Percentiles rank a stretch among this genome's conserved stretches.
Evolutionary conservation across 2,888 invertebrate species (phyloP).

Genomic region (Campaea margaritaria): DNA sequence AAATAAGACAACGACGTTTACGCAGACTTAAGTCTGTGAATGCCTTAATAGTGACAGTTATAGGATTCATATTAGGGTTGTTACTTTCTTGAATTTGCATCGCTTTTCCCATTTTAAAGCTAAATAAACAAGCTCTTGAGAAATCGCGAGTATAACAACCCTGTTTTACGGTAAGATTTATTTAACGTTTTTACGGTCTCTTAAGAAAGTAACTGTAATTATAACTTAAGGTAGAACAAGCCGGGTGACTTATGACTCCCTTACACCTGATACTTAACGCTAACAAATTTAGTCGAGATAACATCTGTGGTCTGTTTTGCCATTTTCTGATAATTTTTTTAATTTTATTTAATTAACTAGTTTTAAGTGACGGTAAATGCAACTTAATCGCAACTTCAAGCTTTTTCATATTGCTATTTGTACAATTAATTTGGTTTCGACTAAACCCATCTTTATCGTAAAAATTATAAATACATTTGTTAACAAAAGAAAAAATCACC

Average conservation of each 20-base stretch:
- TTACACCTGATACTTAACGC: conserved; percentile 40
- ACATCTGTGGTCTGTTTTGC: conserved; percentile 1
- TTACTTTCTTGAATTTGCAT: background rate
- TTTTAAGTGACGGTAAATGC: too few relatives aligned
- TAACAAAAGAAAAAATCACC: too few relatives aligned
- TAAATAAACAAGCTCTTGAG: conserved; percentile 17
- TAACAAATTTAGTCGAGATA: conserved; percentile 30
- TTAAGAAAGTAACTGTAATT: conserved; percentile 41
- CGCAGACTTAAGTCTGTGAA: too few relatives aligned
- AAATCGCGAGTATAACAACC: conserved; percentile 4
- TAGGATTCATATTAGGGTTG: too few relatives aligned
- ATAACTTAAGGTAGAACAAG: conserved; percentile 37
- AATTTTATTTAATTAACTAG: background rate
- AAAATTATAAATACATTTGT: too few relatives aligned
- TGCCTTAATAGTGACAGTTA: too few relatives aligned
- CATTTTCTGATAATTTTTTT: background rate
- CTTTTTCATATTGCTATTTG: too few relatives aligned
- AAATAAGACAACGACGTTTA: too few relatives aligned
- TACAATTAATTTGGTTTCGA: too few relatives aligned
- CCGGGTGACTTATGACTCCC: conserved; percentile 34
- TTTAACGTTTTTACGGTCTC: conserved; percentile 30
- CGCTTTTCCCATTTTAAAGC: background rate
- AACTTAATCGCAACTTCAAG: too few relatives aligned
- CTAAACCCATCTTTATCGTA: too few relatives aligned
- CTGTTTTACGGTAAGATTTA: conserved; percentile 31